Evolutionary conservation across 2,113 vertebrate genomes (phyloP), one percentile per base, ranked within the genome.

Genomic region (Mola mola): DNA sequence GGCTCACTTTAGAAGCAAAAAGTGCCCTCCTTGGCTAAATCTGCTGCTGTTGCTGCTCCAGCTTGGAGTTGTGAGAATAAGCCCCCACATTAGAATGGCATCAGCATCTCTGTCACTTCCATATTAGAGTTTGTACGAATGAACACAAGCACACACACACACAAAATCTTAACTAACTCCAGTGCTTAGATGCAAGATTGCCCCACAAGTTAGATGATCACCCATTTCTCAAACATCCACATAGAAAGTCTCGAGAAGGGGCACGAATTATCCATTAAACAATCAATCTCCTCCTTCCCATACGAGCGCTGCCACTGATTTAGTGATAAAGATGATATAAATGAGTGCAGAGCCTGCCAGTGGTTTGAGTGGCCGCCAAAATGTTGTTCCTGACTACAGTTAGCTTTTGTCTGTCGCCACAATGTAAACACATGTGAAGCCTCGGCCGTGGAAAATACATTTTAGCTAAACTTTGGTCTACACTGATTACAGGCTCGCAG

Each of bases 301-400:
- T 91, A 84, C 84, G 89, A 90, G 90, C 78, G 82, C 91, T 75
- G 87, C 83, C 85, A 94, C 92, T 82, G 89, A 96, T 95, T 93
- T 91, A 88, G 88, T 88, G 93, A 95, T 95, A 94, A 93, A 94
- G 91, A 92, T 70, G 87, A 93, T 93, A 96, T 95, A 94, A 94
- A 95, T 93, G 92, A 87, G 72, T 82, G 88, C 87, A 87, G 92
- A 93, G 94, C 89, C 87, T 75, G 86, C 86, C 79, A 75, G 79
- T 59, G 92, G 82, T 91, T 91, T 75, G 79, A 81, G 91, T 81
- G 91, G 92, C 93, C 93, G 93, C 91, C 92, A 92, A 90, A 91
- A 58, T 85, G 89, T 91, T 86, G 65, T 44, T 86, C 85, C 85
- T 78, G 87, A 75, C 89, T 92, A 85, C 90, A 86, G 85, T 93